Conservation (phyloP, 2,113 vertebrate species). For the Corythornis madagascariensis region DNA sequence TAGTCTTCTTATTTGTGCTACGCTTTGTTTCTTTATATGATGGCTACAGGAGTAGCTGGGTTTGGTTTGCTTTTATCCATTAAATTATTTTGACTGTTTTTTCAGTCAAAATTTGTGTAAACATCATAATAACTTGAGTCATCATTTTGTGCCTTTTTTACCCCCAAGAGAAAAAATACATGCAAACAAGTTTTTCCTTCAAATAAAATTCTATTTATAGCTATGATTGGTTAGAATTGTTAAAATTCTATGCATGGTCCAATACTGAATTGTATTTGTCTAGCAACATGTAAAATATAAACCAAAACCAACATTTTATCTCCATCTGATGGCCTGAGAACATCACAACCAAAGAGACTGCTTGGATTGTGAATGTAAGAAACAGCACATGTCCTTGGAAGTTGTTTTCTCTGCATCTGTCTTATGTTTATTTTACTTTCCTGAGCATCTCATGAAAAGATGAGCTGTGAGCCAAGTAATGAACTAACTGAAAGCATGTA, state of each 20-base stretch:
- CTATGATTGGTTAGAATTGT: neutral
- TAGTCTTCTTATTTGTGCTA: neutral
- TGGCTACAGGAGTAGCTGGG: neutral
- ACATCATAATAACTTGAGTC: neutral
- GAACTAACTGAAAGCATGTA: constrained; percentile 5
- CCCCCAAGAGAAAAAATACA: neutral
- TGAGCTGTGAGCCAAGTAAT: constrained; percentile 21
- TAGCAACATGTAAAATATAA: neutral
- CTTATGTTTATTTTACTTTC: constrained; percentile 50
- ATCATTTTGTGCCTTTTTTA: neutral
- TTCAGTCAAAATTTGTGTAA: neutral
- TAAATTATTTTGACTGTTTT: neutral
- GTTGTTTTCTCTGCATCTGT: constrained; percentile 40
- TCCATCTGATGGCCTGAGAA: neutral
- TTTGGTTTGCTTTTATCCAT: neutral
- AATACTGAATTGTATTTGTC: neutral
- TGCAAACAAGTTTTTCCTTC: neutral
- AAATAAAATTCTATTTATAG: neutral
- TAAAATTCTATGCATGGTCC: neutral
- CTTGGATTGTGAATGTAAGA: neutral
- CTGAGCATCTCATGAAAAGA: constrained; percentile 1
- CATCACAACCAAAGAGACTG: neutral
- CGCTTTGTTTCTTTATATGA: neutral
- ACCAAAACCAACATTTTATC: neutral
- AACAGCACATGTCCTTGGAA: neutral